A percentile compares a stretch with the other conserved stretches of the same genome.
Conservation (phyloP, 2,113 vertebrate species). For the Anas platyrhynchos region DNA sequence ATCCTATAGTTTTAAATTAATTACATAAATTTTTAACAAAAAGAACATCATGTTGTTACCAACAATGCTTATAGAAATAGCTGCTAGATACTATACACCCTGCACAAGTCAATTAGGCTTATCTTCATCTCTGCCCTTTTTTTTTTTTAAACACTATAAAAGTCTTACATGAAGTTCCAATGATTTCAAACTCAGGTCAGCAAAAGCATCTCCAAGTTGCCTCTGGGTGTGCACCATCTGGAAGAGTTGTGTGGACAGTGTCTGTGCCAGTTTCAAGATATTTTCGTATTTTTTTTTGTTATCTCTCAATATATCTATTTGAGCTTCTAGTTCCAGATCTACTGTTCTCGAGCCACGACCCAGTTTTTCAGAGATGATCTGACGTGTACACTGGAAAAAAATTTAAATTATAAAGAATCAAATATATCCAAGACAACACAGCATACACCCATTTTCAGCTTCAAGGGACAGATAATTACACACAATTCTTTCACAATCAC, state of each 20-base stretch:
- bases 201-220: constrained; percentile 95
- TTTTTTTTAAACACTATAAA: constrained; percentile 25
- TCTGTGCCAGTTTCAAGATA: constrained; percentile 92
- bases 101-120: not conserved
- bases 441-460: constrained; percentile 51
- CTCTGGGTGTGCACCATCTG: constrained; percentile 96
- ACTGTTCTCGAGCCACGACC: constrained; percentile 97
- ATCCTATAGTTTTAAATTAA: not conserved
- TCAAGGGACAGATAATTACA: constrained; percentile 49
- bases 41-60: not conserved
- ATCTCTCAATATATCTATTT: constrained; percentile 94
- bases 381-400: constrained; percentile 89
- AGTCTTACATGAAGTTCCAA: constrained; percentile 93
- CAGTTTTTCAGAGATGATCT: constrained; percentile 96
- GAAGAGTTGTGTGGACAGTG: constrained; percentile 87
- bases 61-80: not conserved
- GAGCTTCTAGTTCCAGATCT: constrained; percentile 95
- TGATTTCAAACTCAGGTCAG: constrained; percentile 97
- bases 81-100: not conserved
- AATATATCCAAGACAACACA: constrained; percentile 20
- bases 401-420: constrained; percentile 36
- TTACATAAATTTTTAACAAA: not conserved
- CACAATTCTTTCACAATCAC: constrained; percentile 69
- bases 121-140: constrained; percentile 24
- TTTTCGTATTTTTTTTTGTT: constrained; percentile 97